Percentiles rank a stretch among this genome's conserved stretches.
phyloP scores from a whole-genome alignment of 92 coral and sea anemone genomes.

The Scolanthus callimorphus region DNA sequence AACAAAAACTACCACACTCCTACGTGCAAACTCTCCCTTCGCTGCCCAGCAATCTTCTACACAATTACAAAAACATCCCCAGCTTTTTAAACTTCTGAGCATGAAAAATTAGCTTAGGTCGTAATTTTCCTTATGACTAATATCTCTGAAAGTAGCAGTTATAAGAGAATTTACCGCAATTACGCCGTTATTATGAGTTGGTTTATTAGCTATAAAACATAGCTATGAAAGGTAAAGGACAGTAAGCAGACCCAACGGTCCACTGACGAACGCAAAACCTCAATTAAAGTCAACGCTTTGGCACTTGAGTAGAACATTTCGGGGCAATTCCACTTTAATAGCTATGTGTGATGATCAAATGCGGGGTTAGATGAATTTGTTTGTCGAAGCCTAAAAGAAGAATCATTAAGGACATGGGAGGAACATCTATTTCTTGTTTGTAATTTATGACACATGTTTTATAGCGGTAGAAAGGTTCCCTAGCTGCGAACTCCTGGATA shows the following conservation, averaged over 20 bases:
- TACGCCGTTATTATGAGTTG: slow-evolving; percentile 67
- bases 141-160: slow-evolving; percentile 80
- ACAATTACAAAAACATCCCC: not conserved
- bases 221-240: not conserved
- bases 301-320: slow-evolving; percentile 42
- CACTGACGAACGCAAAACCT: slow-evolving; percentile 4
- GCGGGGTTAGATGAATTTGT: slow-evolving; percentile 19
- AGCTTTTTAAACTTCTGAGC: slow-evolving; percentile 1
- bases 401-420: too few species aligned
- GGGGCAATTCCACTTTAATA: slow-evolving; percentile 33
- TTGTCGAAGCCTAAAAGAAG: too few species aligned
- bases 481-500: too few species aligned
- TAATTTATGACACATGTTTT: too few species aligned
- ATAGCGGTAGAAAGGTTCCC: too few species aligned
- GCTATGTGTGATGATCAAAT: slow-evolving; percentile 17
- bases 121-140: slow-evolving; percentile 67
- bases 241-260: slow-evolving; percentile 18
- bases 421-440: too few species aligned
- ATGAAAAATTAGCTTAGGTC: slow-evolving; percentile 34
- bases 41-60: not conserved
- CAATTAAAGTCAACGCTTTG: slow-evolving; percentile 46
- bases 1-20: too few species aligned
- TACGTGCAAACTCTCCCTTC: too few species aligned
- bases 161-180: slow-evolving; percentile 71
- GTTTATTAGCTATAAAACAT: slow-evolving; percentile 72